Percentiles rank a stretch among this genome's conserved stretches.
Evolutionary conservation across 2,113 vertebrate species (phyloP).

Genomic region (Labrus mixtus): DNA sequence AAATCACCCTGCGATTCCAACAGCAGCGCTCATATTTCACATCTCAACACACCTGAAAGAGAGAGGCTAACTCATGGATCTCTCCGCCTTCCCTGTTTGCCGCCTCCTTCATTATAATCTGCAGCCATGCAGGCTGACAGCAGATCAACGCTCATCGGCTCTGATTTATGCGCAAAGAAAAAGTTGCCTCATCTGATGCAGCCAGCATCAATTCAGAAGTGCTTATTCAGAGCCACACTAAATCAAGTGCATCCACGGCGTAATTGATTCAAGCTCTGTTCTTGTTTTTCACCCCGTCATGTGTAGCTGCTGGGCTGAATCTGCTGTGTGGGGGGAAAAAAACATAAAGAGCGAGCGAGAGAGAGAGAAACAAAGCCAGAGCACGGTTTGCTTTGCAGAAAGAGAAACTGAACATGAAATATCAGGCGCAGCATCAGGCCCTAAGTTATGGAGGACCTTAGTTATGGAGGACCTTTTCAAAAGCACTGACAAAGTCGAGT

Average conservation of each 20-base stretch:
- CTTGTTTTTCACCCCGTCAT: slow-evolving; percentile 45
- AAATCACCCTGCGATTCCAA: neutral
- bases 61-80: slow-evolving; percentile 45
- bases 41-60: slow-evolving; percentile 13
- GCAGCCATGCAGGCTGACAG: slow-evolving; percentile 39
- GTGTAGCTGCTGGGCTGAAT: slow-evolving; percentile 22
- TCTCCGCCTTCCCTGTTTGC: slow-evolving; percentile 23
- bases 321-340: slow-evolving; percentile 28
- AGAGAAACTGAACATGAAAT: neutral
- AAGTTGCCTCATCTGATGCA: slow-evolving; percentile 21
- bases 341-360: slow-evolving; percentile 5
- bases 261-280: slow-evolving; percentile 57
- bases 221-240: slow-evolving; percentile 39
- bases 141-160: slow-evolving; percentile 40
- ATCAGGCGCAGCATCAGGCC: neutral
- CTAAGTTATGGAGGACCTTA: neutral
- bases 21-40: slow-evolving; percentile 25
- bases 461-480: neutral
- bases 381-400: slow-evolving; percentile 18
- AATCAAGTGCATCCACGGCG: slow-evolving; percentile 45
- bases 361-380: slow-evolving; percentile 1
- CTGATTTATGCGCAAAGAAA: slow-evolving; percentile 27
- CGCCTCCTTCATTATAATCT: slow-evolving; percentile 26
- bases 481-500: too few species aligned
- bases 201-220: slow-evolving; percentile 44